Conservation (phyloP, 2,888 invertebrate genomes). For the Macrophya alboannulata region DNA sequence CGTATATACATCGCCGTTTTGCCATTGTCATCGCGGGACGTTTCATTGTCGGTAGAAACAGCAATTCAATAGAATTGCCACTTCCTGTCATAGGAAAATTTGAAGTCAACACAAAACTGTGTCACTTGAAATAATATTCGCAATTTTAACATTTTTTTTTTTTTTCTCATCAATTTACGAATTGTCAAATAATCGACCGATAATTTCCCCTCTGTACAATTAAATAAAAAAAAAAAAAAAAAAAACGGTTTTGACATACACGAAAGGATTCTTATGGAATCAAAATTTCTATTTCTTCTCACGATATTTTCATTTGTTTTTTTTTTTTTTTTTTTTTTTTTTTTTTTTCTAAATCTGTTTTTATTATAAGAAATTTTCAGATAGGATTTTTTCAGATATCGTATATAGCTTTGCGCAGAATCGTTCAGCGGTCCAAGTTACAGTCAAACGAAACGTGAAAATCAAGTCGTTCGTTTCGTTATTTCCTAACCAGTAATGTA, state of each 20-base stretch:
- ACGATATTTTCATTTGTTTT: no score
- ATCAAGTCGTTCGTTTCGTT: neutral
- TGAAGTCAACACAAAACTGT: slow-evolving; percentile 53
- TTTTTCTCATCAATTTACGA: neutral
- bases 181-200: neutral
- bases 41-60: slow-evolving; percentile 53
- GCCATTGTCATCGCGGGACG: slow-evolving; percentile 51
- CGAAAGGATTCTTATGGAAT: no score
- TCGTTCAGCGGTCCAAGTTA: neutral
- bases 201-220: neutral
- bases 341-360: no score
- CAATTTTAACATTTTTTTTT: neutral
- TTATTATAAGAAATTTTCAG: no score
- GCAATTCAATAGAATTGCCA: slow-evolving; percentile 55
- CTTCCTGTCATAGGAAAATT: slow-evolving; percentile 53
- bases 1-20: neutral
- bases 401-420: no score
- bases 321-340: no score
- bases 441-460: neutral
- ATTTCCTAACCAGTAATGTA: neutral
- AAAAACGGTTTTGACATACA: no score
- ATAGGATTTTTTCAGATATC: no score
- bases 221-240: no score
- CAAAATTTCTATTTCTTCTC: no score
- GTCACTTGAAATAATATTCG: slow-evolving; percentile 21